A percentile compares a stretch with the other conserved stretches of the same genome.
Conservation (phyloP, 2,888 invertebrate genomes). For the Cantharis flavilabris region DNA sequence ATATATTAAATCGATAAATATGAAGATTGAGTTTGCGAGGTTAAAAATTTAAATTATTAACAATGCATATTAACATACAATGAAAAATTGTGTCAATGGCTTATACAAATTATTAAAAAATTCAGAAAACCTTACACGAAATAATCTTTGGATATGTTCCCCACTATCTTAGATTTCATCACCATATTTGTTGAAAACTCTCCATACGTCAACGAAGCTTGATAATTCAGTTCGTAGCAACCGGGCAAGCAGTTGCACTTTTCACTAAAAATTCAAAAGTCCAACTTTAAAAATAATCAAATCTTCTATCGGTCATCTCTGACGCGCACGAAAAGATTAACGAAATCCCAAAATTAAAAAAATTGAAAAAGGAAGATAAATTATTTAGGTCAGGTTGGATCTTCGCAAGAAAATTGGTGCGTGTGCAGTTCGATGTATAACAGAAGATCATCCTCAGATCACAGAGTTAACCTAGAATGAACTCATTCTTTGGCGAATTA, state of each 20-base stretch:
- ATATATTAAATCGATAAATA: too few relatives aligned
- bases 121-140: slow-evolving; percentile 38
- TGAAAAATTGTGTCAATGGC: neutral
- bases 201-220: slow-evolving; percentile 50
- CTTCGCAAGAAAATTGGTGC: too few relatives aligned
- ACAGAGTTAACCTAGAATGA: too few relatives aligned
- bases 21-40: neutral
- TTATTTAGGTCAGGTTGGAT: too few relatives aligned
- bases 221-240: slow-evolving; percentile 75
- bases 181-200: slow-evolving; percentile 34
- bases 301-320: too few relatives aligned
- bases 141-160: slow-evolving; percentile 35
- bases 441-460: too few relatives aligned
- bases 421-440: too few relatives aligned
- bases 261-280: neutral
- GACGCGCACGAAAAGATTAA: too few relatives aligned
- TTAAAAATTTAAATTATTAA: neutral
- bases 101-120: neutral
- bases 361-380: too few relatives aligned
- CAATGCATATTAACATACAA: neutral
- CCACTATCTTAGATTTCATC: slow-evolving; percentile 33
- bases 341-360: too few relatives aligned
- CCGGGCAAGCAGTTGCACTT: slow-evolving; percentile 69
- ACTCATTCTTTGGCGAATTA: too few relatives aligned
- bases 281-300: too few relatives aligned